Conservation (phyloP, 2,113 vertebrate species). For the Lontra canadensis region DNA sequence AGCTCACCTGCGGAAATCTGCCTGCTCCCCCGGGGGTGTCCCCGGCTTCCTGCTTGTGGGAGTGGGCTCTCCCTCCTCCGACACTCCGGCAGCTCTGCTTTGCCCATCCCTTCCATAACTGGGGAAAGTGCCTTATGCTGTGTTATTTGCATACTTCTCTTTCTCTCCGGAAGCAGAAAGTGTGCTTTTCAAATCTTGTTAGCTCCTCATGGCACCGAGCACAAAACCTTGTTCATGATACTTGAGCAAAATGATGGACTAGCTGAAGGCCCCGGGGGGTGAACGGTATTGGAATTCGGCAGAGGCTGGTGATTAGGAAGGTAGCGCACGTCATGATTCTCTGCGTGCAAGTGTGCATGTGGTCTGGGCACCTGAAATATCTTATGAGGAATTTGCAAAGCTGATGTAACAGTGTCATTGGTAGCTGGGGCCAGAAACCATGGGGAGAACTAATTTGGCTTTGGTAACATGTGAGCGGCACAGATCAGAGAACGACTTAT, state of each 20-base stretch:
- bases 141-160: not conserved
- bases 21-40: too few species aligned
- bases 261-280: not conserved
- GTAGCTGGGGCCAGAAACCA: not conserved
- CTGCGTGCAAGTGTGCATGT: accelerated
- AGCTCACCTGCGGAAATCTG: too few species aligned
- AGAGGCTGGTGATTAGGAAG: accelerated
- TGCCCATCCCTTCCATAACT: not conserved
- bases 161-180: not conserved
- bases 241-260: not conserved
- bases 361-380: not conserved
- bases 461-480: not conserved
- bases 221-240: not conserved
- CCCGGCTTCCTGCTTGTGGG: not conserved
- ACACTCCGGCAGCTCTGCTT: not conserved
- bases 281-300: accelerated
- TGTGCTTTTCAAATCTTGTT: not conserved
- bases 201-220: not conserved
- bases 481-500: not conserved
- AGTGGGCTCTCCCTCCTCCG: accelerated
- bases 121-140: too few species aligned
- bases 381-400: not conserved
- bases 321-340: accelerated
- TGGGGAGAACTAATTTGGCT: accelerated
- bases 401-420: accelerated